These are phyloP conservation scores for Ectemnius lituratus DNA, from an alignment of 2,888 invertebrate genomes.

Conservation along the genomic window DNA sequence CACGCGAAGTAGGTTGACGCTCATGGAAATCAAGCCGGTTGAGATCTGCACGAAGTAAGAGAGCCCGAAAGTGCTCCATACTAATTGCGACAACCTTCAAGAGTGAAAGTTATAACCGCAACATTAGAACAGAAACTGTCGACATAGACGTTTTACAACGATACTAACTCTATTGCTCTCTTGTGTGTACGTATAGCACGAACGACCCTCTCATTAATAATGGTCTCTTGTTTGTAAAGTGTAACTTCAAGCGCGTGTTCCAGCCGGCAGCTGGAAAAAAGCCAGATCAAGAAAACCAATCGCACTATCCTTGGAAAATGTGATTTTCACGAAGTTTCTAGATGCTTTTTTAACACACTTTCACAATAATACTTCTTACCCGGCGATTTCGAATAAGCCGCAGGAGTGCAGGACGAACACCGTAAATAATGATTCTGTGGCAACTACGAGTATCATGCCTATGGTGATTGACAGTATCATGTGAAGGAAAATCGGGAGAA, in stretches of 20 bases:
- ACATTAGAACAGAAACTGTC: no score
- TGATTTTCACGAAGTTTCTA: not conserved
- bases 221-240: not conserved
- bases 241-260: not conserved
- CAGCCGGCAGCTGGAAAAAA: not conserved
- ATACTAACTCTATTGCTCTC: conserved; percentile 1
- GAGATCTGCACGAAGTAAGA: conserved; percentile 21
- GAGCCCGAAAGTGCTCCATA: conserved; percentile 4
- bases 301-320: not conserved
- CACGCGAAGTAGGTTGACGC: conserved; percentile 28
- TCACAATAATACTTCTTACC: not conserved
- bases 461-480: not conserved
- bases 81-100: conserved; percentile 17
- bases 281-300: not conserved
- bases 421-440: conserved; percentile 2
- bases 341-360: not conserved
- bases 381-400: not conserved
- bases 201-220: not conserved
- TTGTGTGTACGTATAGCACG: conserved; percentile 1
- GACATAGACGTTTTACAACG: not conserved
- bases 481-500: not conserved
- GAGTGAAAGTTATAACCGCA: not conserved
- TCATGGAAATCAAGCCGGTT: conserved; percentile 13
- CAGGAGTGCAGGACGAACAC: conserved; percentile 9
- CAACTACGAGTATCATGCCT: not conserved